Base-by-base conservation (phyloP, 1,140 invertebrate genomes). In the Sipha flava region DNA sequence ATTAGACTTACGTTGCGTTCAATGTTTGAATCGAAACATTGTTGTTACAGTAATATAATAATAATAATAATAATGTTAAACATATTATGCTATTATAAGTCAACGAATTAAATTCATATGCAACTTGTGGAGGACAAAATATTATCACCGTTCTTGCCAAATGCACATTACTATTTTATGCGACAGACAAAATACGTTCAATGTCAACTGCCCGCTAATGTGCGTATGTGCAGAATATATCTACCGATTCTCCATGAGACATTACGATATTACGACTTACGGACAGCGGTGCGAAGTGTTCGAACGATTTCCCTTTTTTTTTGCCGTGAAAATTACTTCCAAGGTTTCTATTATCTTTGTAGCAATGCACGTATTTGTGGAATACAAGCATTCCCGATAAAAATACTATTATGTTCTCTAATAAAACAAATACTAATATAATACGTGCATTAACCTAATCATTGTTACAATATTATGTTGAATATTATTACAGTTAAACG, bases 261-360 rank as follows among this genome's bases (percentile, higher is more conserved):
- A 66, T 37, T 40, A 66, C 29, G 21, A 40, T 10, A 40, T 40
- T 40, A 45, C 18, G 64, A 29, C 37, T 68, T 68, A 29, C 34
- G 34, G 21, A 66, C 21, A 14, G 21, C 21, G 16, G 5, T 26
- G 3, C n/a, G 1, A 45, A 2, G 37, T 40, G 34, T 45, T 37
- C 29, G 14, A 37, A 54, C n/a, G 47, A 37, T 75, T 75, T 75
- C 47, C 29, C n/a, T 75, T 70, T 45, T 52, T 52, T 73, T 49
- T 21, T 31, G 26, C 47, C 47, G 45, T 75, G 47, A 54, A 75
- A 75, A 54, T 75, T 21, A 54, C 54, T 54, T 75, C 47, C 47
- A 75, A 75, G 70, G 70, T 52, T 75, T 34, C 29, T 21, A 37
- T 54, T 52, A 75, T 52, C 31, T 75, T 52, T 49, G 31, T 23